Evolutionary conservation across 2,797 vertebrate species (phyloP), one percentile per base, ranked within the genome.

Genomic region (Lutjanus argentimaculatus): DNA sequence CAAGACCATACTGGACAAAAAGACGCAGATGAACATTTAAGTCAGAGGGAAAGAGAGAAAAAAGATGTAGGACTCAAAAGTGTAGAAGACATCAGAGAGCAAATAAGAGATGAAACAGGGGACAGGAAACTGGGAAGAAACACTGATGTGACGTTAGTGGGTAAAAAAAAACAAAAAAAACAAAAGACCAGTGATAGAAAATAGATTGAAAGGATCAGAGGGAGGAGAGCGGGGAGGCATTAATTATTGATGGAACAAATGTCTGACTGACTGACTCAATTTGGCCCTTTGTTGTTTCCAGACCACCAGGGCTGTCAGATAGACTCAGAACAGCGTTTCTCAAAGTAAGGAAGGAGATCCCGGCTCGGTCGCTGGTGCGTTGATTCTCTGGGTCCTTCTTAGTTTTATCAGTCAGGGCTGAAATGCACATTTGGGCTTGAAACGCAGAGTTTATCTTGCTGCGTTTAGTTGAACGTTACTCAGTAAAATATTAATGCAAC

Each of bases 221-320:
- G 72, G 78, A 86, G 68, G 83, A 79, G 85, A 88, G 83, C 83
- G 59, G 79, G 56, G 77, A 84, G 75, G 79, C 87, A 91, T 94
- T 89, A 86, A 92, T 92, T 93, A 93, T 94, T 94, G 88, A 93
- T 92, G 87, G 85, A 90, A 93, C 94, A 94, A 93, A 93, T 93
- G 92, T 94, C 89, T 91, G 88, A 89, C 86, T 93, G 92, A 93
- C 91, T 91, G 91, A 92, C 89, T 94, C 89, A 86, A 90, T 94
- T 93, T 92, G 91, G 89, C 66, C 82, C 85, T 90, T 70, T 90
- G 91, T 91, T 93, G 86, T 91, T 91, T 92, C 88, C 90, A 92
- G 91, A 89, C 88, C 92, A 89, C 86, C 85, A 76, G 61, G 69
- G 83, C 88, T 88, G 90, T 90, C 90, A 89, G 87, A 88, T 77